Conservation (phyloP, 2,113 vertebrate genomes). For the Silurus asotus region DNA sequence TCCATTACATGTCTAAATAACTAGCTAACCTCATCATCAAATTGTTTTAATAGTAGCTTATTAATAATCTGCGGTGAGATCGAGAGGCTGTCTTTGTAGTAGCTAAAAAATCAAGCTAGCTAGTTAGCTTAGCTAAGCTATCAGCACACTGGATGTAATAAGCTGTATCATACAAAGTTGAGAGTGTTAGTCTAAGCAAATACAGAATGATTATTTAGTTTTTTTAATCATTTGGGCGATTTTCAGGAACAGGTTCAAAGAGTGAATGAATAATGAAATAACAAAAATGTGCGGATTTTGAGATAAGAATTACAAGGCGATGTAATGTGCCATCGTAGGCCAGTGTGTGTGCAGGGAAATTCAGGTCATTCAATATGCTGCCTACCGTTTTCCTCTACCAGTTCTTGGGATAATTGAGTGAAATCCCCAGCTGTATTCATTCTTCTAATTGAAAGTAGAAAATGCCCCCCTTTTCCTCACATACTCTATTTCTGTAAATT, state of each 20-base stretch:
- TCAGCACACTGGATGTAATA: not conserved
- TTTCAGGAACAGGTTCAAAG: not conserved
- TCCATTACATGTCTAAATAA: not conserved
- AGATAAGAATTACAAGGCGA: not conserved
- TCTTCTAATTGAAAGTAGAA: constrained; percentile 43
- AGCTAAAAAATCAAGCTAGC: not conserved
- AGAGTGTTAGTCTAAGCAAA: not conserved
- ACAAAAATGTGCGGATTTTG: not conserved
- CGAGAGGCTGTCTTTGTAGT: not conserved
- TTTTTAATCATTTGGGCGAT: not conserved
- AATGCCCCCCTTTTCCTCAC: constrained; percentile 14
- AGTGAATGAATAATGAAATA: not conserved
- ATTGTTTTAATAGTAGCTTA: not conserved
- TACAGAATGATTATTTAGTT: not conserved
- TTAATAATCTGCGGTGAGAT: not conserved
- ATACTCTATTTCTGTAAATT: constrained; percentile 16
- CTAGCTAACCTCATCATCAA: not conserved
- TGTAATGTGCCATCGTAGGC: not conserved
- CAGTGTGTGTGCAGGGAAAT: constrained; percentile 27
- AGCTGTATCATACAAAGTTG: not conserved
- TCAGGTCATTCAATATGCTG: constrained; percentile 31
- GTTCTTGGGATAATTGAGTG: constrained; percentile 34
- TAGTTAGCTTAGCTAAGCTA: not conserved
- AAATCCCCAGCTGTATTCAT: constrained; percentile 43
- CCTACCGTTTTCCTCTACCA: not conserved